A percentile compares a stretch with the other conserved stretches of the same genome.
These are phyloP conservation scores for Catamblyrhynchus diadema DNA, from an alignment of 2,797 vertebrate species.

Conservation along the genomic window DNA sequence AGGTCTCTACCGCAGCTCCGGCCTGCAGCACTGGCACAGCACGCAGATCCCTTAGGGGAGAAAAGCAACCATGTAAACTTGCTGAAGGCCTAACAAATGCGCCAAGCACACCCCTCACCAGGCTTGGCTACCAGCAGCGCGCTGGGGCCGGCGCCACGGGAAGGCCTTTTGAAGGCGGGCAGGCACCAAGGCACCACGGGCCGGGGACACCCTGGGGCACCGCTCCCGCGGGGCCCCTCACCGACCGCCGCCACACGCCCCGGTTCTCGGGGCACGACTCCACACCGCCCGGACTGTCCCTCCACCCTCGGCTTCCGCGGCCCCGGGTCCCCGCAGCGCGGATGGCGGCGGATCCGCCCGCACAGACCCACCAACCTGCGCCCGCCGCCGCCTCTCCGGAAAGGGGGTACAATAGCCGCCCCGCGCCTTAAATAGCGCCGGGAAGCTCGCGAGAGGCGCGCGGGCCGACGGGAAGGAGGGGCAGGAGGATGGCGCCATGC, in stretches of 20 bases:
- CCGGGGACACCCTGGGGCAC: rapidly evolving
- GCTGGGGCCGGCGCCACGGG: rapidly evolving
- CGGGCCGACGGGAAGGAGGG: neutral
- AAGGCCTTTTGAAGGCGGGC: neutral
- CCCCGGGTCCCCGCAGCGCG: rapidly evolving
- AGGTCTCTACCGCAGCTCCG: rapidly evolving
- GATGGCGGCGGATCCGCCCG: rapidly evolving
- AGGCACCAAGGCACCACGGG: rapidly evolving
- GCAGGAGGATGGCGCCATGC: rapidly evolving
- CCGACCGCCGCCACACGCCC: neutral
- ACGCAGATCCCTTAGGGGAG: rapidly evolving
- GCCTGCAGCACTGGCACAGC: rapidly evolving
- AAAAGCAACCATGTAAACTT: rapidly evolving
- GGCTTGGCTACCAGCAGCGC: neutral
- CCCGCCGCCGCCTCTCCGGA: rapidly evolving
- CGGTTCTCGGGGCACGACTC: rapidly evolving
- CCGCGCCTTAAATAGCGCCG: neutral
- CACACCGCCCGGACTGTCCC: rapidly evolving
- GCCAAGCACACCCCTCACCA: rapidly evolving
- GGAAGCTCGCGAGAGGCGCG: neutral
- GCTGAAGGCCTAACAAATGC: rapidly evolving
- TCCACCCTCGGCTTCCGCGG: rapidly evolving
- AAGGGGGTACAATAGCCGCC: rapidly evolving
- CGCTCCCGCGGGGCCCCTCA: rapidly evolving
- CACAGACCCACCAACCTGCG: rapidly evolving